These are phyloP conservation scores for Poecilia latipinna DNA, from an alignment of 2,113 vertebrate genomes.

Conservation along the genomic window DNA sequence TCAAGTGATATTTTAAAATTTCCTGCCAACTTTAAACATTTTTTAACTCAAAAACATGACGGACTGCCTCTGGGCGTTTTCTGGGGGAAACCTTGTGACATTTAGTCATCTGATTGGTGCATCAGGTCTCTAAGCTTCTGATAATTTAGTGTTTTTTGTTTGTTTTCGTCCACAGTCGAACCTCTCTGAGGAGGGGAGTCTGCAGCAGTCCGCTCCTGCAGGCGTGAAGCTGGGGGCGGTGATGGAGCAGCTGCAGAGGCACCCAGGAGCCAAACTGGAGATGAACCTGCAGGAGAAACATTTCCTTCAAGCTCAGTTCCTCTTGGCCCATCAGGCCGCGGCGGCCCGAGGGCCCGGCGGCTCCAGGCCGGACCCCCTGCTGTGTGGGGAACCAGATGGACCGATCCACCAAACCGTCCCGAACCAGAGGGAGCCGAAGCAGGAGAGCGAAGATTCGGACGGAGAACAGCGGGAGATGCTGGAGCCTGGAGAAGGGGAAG, in stretches of 20 bases:
- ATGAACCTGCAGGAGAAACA: conserved; percentile 90
- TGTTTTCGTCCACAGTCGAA: conserved; percentile 68
- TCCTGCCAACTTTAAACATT: too few relatives aligned
- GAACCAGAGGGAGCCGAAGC: conserved; percentile 53
- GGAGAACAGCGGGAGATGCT: conserved; percentile 75
- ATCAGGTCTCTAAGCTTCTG: not conserved
- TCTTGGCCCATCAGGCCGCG: conserved; percentile 86
- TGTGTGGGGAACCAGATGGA: conserved; percentile 76
- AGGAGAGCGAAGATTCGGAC: conserved; percentile 73
- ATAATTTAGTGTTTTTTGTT: not conserved
- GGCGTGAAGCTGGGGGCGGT: conserved; percentile 87
- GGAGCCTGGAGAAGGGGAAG: conserved; percentile 62
- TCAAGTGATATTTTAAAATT: too few relatives aligned
- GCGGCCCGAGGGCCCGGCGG: conserved; percentile 75
- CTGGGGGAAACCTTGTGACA: too few relatives aligned
- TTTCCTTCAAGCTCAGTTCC: conserved; percentile 85
- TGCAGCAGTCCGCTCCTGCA: conserved; percentile 77
- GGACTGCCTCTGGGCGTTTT: too few relatives aligned
- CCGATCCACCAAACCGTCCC: conserved; percentile 46
- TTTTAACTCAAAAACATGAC: too few relatives aligned
- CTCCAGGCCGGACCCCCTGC: conserved; percentile 58
- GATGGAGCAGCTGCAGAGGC: conserved; percentile 93
- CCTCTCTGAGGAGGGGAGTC: conserved; percentile 76
- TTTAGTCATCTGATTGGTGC: too few relatives aligned
- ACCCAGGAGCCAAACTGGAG: conserved; percentile 84